Conservation (phyloP, 1,140 invertebrate species). For the Neodiprion virginianus region DNA sequence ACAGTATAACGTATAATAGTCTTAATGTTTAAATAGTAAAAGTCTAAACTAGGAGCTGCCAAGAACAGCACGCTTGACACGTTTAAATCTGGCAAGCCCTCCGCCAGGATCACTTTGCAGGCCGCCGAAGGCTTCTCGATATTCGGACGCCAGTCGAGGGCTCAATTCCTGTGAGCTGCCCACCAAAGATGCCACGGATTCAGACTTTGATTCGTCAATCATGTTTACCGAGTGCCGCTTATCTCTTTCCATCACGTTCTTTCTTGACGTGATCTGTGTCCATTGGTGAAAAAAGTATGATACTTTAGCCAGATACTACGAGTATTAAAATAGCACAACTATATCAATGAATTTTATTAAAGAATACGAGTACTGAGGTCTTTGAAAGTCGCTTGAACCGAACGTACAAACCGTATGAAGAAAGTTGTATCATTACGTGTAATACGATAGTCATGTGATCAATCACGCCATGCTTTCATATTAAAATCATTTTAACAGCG, state of each 20-base stretch:
- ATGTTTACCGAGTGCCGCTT: constrained; percentile 8
- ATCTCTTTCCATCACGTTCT: constrained; percentile 12
- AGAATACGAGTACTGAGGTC: too few relatives aligned
- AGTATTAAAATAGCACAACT: too few relatives aligned
- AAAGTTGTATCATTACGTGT: too few relatives aligned
- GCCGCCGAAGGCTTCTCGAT: constrained; percentile 30
- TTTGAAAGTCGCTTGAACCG: too few relatives aligned
- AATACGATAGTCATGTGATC: too few relatives aligned
- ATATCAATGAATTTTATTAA: too few relatives aligned
- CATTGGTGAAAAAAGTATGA: too few relatives aligned
- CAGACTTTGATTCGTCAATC: not conserved
- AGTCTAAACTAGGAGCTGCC: not conserved
- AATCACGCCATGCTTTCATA: too few relatives aligned
- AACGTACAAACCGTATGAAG: too few relatives aligned
- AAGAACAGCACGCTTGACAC: constrained; percentile 38
- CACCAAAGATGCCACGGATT: constrained; percentile 14
- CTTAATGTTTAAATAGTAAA: not conserved
- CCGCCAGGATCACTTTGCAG: constrained; percentile 31
- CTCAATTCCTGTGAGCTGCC: constrained; percentile 25
- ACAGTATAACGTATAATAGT: not conserved
- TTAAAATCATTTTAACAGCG: too few relatives aligned
- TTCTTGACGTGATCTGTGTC: constrained; percentile 1
- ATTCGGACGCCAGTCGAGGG: constrained; percentile 27
- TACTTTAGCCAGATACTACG: too few relatives aligned
- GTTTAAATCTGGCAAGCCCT: constrained; percentile 40